Evolutionary conservation across 2,797 vertebrate species (phyloP).

Genomic region (Danio albolineatus): DNA sequence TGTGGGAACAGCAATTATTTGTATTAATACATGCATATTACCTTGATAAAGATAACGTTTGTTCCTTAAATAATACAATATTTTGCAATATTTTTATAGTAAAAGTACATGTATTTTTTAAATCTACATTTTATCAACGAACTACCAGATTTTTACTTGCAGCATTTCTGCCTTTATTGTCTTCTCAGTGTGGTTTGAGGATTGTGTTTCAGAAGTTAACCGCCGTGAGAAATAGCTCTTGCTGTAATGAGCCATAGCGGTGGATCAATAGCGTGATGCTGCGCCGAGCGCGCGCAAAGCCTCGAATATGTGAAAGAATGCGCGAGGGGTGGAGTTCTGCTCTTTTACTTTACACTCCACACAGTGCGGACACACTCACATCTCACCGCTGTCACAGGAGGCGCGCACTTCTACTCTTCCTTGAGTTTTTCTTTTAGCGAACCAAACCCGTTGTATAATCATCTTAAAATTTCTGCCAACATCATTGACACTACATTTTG

Average conservation of each 20-base stretch:
- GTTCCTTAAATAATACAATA: no score
- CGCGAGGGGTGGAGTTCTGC: constrained; percentile 78
- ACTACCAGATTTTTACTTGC: neutral
- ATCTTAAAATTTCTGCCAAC: neutral
- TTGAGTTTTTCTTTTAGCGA: constrained; percentile 13
- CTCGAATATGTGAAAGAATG: constrained; percentile 71
- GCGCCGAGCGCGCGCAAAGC: constrained; percentile 60
- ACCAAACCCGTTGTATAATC: neutral
- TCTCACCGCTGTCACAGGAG: constrained; percentile 28
- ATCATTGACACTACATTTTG: constrained; percentile 25
- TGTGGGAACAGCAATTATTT: no score
- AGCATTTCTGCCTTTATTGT: neutral
- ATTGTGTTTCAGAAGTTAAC: constrained; percentile 39
- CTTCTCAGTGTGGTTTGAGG: neutral
- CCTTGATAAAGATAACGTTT: no score
- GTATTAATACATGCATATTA: no score
- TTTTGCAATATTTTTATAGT: no score
- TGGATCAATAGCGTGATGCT: constrained; percentile 68
- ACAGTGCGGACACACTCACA: constrained; percentile 66
- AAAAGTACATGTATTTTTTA: neutral
- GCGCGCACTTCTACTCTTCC: neutral
- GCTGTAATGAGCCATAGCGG: constrained; percentile 59
- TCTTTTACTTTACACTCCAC: constrained; percentile 74
- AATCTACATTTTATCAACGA: neutral
- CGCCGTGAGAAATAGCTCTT: constrained; percentile 59